Conservation (phyloP, 2,113 vertebrate species). For the Cyprinodon tularosa region DNA sequence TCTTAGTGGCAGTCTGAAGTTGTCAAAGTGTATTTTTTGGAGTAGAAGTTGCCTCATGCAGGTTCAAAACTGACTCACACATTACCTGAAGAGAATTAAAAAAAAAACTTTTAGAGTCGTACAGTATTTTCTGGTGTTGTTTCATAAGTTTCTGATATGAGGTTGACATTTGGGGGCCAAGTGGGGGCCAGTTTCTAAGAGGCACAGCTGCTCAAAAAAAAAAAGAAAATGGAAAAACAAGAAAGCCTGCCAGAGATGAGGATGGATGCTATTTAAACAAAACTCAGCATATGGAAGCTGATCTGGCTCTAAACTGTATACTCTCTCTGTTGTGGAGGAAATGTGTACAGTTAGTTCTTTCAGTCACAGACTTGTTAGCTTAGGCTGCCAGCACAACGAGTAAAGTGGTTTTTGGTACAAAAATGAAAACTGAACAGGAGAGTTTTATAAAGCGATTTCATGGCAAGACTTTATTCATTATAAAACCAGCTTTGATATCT, state of each 20-base stretch:
- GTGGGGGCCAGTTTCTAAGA: constrained; percentile 21
- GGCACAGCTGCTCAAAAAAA: constrained; percentile 63
- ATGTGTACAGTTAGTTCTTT: constrained; percentile 8
- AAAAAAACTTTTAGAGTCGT: constrained; percentile 39
- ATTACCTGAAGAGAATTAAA: constrained; percentile 32
- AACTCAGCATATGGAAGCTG: background rate
- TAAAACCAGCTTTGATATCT: too few species aligned
- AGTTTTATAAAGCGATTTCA: background rate
- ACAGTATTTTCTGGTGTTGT: constrained; percentile 38
- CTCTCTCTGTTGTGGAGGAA: constrained; percentile 23
- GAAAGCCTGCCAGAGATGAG: constrained; percentile 12
- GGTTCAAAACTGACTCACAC: constrained; percentile 30
- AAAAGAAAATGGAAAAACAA: constrained; percentile 32
- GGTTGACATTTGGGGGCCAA: constrained; percentile 3
- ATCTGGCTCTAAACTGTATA: constrained; percentile 31
- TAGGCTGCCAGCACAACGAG: constrained; percentile 34
- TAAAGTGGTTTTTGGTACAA: constrained; percentile 18
- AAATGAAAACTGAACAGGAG: background rate
- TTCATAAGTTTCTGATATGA: constrained; percentile 35
- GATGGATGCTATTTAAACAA: constrained; percentile 27
- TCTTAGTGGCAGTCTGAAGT: constrained; percentile 9
- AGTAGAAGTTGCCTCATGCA: constrained; percentile 10
- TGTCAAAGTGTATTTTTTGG: constrained; percentile 18
- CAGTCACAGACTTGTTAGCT: constrained; percentile 30
- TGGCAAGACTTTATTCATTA: background rate